These are phyloP conservation scores for Osmerus mordax DNA, from an alignment of 2,113 vertebrate genomes.

Conservation along the genomic window DNA sequence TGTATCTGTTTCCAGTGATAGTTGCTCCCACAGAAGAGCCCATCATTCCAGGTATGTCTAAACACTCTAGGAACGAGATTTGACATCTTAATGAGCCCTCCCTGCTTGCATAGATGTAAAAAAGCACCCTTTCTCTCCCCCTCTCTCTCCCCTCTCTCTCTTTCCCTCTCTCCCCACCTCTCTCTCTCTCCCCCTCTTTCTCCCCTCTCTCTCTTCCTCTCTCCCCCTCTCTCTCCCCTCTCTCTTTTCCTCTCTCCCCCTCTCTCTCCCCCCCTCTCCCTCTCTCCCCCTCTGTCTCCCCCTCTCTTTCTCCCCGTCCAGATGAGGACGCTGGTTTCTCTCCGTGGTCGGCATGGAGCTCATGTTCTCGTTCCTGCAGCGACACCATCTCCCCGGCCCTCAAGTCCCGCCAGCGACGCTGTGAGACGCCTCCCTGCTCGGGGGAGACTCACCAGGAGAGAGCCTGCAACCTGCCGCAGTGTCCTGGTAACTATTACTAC, in stretches of 20 bases:
- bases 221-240: background rate
- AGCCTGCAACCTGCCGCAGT: constrained; percentile 83
- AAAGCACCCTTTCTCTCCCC: background rate
- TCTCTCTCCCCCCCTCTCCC: background rate
- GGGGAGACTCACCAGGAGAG: constrained; percentile 72
- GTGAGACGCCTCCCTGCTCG: constrained; percentile 65
- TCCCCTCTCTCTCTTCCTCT: background rate
- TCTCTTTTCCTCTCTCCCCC: background rate
- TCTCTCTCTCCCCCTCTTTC: background rate
- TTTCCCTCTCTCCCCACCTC: no score
- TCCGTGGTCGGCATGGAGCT: constrained; percentile 77
- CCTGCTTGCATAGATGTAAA: background rate
- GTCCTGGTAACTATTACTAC: constrained; percentile 65
- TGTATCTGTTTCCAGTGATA: constrained; percentile 47
- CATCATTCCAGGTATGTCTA: constrained; percentile 56
- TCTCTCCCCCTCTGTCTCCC: background rate
- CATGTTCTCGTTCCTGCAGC: constrained; percentile 79
- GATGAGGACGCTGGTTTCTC: constrained; percentile 73
- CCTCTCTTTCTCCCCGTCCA: constrained; percentile 13
- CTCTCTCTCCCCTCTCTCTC: background rate
- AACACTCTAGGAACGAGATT: background rate
- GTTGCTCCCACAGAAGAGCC: constrained; percentile 66
- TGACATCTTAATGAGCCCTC: background rate
- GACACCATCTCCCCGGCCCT: constrained; percentile 62
- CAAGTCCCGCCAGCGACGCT: constrained; percentile 74